Evolutionary conservation across 2,797 vertebrate species (phyloP), one percentile per base, ranked within the genome.

Genomic region (Sebastes taczanowskii): DNA sequence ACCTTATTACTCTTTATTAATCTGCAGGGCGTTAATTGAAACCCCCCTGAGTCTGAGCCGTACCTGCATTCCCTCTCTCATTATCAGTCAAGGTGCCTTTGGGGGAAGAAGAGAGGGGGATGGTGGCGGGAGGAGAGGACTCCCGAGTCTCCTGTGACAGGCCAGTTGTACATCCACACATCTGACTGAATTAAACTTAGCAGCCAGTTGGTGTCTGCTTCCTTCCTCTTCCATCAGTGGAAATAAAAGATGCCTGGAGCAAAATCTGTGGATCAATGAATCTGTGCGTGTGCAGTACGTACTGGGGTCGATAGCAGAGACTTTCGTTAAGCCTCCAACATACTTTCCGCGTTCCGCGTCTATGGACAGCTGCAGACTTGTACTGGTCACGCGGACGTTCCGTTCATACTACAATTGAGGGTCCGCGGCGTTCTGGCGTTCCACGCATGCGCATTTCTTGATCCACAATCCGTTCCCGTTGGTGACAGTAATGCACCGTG

Each of bases 1-100:
- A 90, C 84, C 91, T 93, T 95, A 95, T 96, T 95, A 95, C 95
- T 95, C 95, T 96, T 96, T 96, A 95, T 95, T 96, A 96, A 96
- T 96, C 95, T 96, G 95, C 95, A 94, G 94, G 94, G 90, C 90
- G 91, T 96, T 96, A 96, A 96, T 96, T 96, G 95, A 96, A 96
- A 94, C 95, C 94, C 94, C 94, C 92, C 93, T 91, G 94, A 93
- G 91, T 87, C 81, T 58, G 60, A 90, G 84, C 90, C 70, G 56
- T 94, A 96, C 96, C 95, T 96, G 95, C 93, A 91, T 93, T 92
- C 89, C 84, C 82, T 85, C 92, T 92, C 95, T 96, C 95, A 96
- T 96, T 96, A 96, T 94, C 94, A 94, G 93, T 92, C 95, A 96
- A 96, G 95, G 96, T 96, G 95, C 95, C 95, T 96, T 96, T 96